Evolutionary conservation across 2,797 vertebrate genomes (phyloP).

Genomic region (Gymnocypris eckloni): DNA sequence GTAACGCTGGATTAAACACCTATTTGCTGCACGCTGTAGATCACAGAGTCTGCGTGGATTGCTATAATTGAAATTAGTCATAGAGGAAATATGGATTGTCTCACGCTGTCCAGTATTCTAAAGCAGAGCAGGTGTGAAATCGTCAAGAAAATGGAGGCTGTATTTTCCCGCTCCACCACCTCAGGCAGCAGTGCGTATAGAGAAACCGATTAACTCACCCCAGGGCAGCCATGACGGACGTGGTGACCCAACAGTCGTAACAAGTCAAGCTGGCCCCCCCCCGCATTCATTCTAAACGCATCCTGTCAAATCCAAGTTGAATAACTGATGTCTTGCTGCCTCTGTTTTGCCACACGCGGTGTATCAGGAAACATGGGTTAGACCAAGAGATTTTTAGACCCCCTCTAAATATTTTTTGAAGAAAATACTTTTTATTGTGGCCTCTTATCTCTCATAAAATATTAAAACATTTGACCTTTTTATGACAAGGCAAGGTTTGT

Average conservation of each 20-base stretch:
- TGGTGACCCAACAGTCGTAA: constrained; percentile 55
- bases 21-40: not conserved
- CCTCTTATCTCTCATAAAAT: not conserved
- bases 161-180: constrained; percentile 31
- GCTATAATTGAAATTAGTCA: constrained; percentile 37
- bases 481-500: not conserved
- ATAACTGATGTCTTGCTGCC: constrained; percentile 64
- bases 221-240: constrained; percentile 49
- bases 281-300: constrained; percentile 51
- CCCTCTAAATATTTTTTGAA: constrained; percentile 38
- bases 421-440: not conserved
- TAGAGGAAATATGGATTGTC: constrained; percentile 32
- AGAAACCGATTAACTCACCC: constrained; percentile 57
- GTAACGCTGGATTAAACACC: constrained; percentile 12
- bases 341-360: constrained; percentile 54
- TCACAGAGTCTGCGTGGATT: not conserved
- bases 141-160: constrained; percentile 14
- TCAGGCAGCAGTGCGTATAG: constrained; percentile 27
- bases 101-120: not conserved
- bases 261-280: constrained; percentile 52
- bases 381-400: constrained; percentile 60
- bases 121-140: constrained; percentile 49
- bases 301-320: constrained; percentile 48
- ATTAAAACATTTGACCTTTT: not conserved
- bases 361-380: constrained; percentile 50